Evolutionary conservation across 92 coral and sea anemone species (phyloP), one percentile per base, ranked within the genome.

Genomic region (Anthopleura xanthogrammica): DNA sequence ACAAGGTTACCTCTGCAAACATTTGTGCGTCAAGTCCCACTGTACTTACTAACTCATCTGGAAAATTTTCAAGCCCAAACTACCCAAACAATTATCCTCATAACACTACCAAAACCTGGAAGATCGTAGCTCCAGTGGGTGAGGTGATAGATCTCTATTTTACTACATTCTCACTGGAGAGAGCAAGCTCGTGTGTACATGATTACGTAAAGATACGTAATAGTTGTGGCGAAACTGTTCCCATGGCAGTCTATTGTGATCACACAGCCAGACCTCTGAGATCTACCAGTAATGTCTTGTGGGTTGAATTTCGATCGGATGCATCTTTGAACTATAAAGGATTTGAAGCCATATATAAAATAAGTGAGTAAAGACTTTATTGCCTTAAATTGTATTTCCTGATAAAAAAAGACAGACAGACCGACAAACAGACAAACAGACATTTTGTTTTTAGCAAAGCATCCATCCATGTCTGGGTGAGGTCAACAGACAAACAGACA

Each of bases 181-280:
- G 17, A 2, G 4, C 58, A 2, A 54, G 16, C 14, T 54, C 58
- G 0, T 54, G 58, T 3, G 17, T 0, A 16, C 13, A 54, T 54
- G 80, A 77, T 64, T 77, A 52, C 65, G 80, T 77, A 12, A 77
- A 77, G 52, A 14, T 77, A 17, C 58, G 79, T 11, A 46, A 46
- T 52, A 76, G 19, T 1, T 76, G 79, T 52, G 24, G 13, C 39
- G 79, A 76, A 29, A 29, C 36, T 46, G 55, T n/a, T 43, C 79
- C 79, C n/a, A 41, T 76, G 23, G 55, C 52, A 12, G 16, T 22
- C 3, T 46, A 41, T 16, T 76, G 79, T 76, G 79, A 40, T 3
- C 40, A 3, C 7, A 43, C 16, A n/a, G 29, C 79, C 7, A n/a
- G 22, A 24, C 20, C 57, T 8, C 3, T 76, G 14, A 19, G 56